Evolutionary conservation across 2,888 invertebrate species (phyloP).

Genomic region (Drosophila pseudotakahashii): DNA sequence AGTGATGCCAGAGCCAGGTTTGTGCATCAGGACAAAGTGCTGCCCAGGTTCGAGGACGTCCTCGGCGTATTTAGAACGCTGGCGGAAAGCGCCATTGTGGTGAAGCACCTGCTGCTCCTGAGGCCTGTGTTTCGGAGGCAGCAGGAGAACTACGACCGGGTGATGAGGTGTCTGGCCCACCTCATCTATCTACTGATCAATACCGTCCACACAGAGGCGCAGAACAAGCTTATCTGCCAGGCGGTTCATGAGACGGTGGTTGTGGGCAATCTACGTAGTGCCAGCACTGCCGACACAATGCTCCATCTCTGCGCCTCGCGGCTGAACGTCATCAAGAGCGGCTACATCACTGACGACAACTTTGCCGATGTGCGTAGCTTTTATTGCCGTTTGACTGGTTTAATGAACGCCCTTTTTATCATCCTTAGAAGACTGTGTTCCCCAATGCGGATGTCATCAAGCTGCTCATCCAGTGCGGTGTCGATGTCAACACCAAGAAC

Average conservation of each 20-base stretch:
- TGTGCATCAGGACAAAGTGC: constrained; percentile 84
- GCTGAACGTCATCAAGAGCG: constrained; percentile 91
- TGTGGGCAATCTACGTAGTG: constrained; percentile 88
- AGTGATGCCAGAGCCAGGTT: constrained; percentile 56
- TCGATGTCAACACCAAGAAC: constrained; percentile 91
- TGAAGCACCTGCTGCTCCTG: constrained; percentile 85
- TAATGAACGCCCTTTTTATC: neutral
- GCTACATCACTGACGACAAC: constrained; percentile 90
- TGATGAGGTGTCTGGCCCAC: constrained; percentile 91
- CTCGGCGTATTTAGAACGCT: constrained; percentile 89
- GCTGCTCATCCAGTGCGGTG: constrained; percentile 91
- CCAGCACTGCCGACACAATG: constrained; percentile 90
- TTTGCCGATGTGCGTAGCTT: constrained; percentile 83
- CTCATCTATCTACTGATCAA: constrained; percentile 88
- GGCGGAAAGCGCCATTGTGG: constrained; percentile 87
- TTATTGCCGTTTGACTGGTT: fast-evolving
- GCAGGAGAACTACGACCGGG: constrained; percentile 92
- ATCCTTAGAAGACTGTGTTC: constrained; percentile 87
- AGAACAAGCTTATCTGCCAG: constrained; percentile 84
- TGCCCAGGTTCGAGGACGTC: constrained; percentile 89
- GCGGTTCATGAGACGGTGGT: constrained; percentile 85
- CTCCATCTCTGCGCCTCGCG: constrained; percentile 93
- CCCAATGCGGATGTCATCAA: constrained; percentile 89
- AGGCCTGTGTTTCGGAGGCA: constrained; percentile 91
- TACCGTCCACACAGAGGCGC: constrained; percentile 86